A percentile compares a stretch with the other conserved stretches of the same genome.
These are phyloP conservation scores for Piprites chloris DNA, from an alignment of 2,113 vertebrate species.

Conservation along the genomic window DNA sequence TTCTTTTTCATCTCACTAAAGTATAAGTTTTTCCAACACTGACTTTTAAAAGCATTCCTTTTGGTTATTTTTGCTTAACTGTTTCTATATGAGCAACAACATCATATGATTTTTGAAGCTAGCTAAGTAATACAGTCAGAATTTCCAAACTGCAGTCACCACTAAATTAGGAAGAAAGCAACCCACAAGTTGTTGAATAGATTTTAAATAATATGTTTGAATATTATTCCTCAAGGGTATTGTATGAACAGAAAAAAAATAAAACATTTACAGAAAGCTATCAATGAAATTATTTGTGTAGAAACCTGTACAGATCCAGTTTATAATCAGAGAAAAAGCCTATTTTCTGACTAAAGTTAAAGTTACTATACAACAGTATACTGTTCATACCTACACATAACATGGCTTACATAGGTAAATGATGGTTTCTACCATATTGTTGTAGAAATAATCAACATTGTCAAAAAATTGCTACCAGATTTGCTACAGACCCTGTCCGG, in stretches of 20 bases:
- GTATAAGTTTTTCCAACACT: not conserved
- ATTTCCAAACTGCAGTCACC: not conserved
- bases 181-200: not conserved
- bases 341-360: not conserved
- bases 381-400: not conserved
- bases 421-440: not conserved
- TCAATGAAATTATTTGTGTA: not conserved
- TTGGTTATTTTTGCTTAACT: slow-evolving; percentile 33
- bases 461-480: not conserved
- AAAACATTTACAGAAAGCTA: not conserved
- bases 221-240: not conserved
- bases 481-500: not conserved
- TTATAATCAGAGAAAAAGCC: not conserved
- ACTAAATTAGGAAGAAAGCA: not conserved
- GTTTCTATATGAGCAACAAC: slow-evolving; percentile 20
- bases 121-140: not conserved
- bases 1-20: not conserved
- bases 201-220: not conserved
- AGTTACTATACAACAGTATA: not conserved
- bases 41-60: not conserved
- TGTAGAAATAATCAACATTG: not conserved
- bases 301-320: not conserved
- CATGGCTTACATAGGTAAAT: not conserved
- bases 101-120: slow-evolving; percentile 34
- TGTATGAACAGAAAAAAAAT: not conserved